These are phyloP conservation scores for Dendrolimus kikuchii DNA, from an alignment of 1,140 invertebrate species.

Conservation along the genomic window DNA sequence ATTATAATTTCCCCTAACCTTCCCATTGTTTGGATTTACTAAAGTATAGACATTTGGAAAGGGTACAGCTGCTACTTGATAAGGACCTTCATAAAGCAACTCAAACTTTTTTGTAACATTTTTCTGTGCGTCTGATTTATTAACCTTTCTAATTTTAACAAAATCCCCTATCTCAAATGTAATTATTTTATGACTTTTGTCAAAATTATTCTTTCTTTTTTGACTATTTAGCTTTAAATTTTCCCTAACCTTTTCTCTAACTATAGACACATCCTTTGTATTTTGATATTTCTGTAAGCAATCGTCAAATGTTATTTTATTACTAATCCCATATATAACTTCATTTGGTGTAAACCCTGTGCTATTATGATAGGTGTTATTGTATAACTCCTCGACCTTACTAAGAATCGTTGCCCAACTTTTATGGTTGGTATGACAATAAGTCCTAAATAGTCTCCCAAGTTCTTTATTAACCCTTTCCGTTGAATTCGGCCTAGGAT, in stretches of 20 bases:
- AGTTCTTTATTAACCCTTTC: slow-evolving; percentile 36
- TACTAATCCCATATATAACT: slow-evolving; percentile 36
- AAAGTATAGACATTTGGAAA: slow-evolving; percentile 21
- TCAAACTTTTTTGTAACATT: slow-evolving; percentile 24
- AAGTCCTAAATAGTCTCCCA: slow-evolving; percentile 29
- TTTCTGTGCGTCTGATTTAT: slow-evolving; percentile 14
- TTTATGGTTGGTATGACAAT: slow-evolving; percentile 22
- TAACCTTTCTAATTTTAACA: slow-evolving; percentile 17
- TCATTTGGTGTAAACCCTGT: slow-evolving; percentile 32
- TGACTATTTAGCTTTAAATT: slow-evolving; percentile 11
- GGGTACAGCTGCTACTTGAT: slow-evolving; percentile 11
- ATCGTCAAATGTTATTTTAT: not conserved
- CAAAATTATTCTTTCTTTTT: slow-evolving; percentile 1
- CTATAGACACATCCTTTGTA: slow-evolving; percentile 4
- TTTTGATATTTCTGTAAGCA: slow-evolving; percentile 7
- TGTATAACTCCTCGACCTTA: slow-evolving; percentile 17
- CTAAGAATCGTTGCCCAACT: slow-evolving; percentile 17
- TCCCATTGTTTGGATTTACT: slow-evolving; percentile 5
- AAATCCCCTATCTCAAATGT: slow-evolving; percentile 12
- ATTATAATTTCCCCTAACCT: slow-evolving; percentile 16
- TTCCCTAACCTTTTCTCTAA: no score
- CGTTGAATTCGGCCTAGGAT: slow-evolving; percentile 30
- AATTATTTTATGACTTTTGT: slow-evolving; percentile 15
- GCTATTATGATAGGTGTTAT: slow-evolving; percentile 36
- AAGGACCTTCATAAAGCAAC: slow-evolving; percentile 15